Conservation (phyloP, 2,888 invertebrate genomes). For the Lysandra coridon region DNA sequence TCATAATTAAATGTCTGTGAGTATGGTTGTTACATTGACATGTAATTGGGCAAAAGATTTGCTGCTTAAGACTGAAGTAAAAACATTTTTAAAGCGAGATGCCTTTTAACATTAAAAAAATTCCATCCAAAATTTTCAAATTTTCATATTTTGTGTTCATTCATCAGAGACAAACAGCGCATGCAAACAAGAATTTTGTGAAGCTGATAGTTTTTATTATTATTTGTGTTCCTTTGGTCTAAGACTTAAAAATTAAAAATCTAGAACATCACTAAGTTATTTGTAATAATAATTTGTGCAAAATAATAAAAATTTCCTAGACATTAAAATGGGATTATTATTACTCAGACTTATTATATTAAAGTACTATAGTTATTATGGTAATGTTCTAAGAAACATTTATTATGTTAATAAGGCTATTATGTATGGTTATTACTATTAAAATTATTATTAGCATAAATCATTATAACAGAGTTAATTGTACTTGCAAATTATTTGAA, state of each 20-base stretch:
- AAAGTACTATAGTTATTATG: background rate
- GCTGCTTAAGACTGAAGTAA: too few relatives aligned
- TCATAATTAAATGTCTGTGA: too few relatives aligned
- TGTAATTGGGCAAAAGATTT: too few relatives aligned
- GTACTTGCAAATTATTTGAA: conserved; percentile 30
- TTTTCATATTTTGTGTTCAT: too few relatives aligned
- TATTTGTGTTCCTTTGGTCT: background rate
- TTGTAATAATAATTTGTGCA: background rate
- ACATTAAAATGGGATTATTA: conserved; percentile 17
- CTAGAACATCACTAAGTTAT: background rate
- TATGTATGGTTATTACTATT: background rate
- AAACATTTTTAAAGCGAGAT: too few relatives aligned
- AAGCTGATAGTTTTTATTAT: background rate
- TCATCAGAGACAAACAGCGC: background rate
- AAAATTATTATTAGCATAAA: background rate
- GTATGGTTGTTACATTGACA: too few relatives aligned
- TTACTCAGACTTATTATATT: conserved; percentile 27
- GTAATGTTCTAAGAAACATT: background rate
- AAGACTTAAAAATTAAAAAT: background rate
- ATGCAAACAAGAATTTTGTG: background rate
- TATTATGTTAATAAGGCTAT: conserved; percentile 3
- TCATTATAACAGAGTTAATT: background rate
- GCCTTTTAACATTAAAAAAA: too few relatives aligned
- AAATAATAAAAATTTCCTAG: background rate
- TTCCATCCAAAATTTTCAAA: too few relatives aligned